Base-by-base conservation (phyloP, 2,888 invertebrate species). In the Oasisia sp. region DNA sequence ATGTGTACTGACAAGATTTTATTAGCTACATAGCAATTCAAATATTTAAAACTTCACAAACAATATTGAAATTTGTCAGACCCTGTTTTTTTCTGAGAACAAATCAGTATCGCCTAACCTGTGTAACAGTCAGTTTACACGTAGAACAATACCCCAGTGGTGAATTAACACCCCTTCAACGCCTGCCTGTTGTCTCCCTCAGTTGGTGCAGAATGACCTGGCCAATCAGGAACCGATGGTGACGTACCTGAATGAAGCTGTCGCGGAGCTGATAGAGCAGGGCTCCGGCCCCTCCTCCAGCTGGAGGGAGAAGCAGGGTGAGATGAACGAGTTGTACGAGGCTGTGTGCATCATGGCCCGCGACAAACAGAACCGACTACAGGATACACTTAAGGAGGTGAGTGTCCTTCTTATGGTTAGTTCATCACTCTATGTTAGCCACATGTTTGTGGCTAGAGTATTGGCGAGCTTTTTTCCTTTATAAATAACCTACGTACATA, bases 291-390 rank as follows among this genome's bases (percentile, higher is more conserved):
- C 90, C 56, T 90, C 90, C 11, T 44, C 56, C 9, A 93, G 92
- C 74, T 74, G 74, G 74, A 19, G 94, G 38, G 94, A 94, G 58
- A 95, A 95, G 92, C 94, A 95, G 45, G 95, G 95, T 27, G 95
- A 94, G 91, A 96, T 96, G 96, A 95, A 95, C 92, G 95, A 95
- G 91, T 94, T 95, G 92, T 94, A 95, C 92, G 92, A 95, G 58
- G 92, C 94, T 12, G 95, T 95, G 3, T 95, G 95, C 91, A 95
- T 95, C 90, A 89, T 94, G 74, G 93, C 93, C n/a, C 45, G 95
- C 89, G 96, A 96, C 93, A 95, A 95, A 92, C 95, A 96, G 92
- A 95, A 96, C 91, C 95, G 96, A 92, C 94, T 96, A 19, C 96
- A 96, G 91, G 95, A 95, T 92, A 95, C 95, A 91, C 94, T 96